phyloP scores from a whole-genome alignment of 2,113 vertebrate species.

The Epinephelus fuscoguttatus region DNA sequence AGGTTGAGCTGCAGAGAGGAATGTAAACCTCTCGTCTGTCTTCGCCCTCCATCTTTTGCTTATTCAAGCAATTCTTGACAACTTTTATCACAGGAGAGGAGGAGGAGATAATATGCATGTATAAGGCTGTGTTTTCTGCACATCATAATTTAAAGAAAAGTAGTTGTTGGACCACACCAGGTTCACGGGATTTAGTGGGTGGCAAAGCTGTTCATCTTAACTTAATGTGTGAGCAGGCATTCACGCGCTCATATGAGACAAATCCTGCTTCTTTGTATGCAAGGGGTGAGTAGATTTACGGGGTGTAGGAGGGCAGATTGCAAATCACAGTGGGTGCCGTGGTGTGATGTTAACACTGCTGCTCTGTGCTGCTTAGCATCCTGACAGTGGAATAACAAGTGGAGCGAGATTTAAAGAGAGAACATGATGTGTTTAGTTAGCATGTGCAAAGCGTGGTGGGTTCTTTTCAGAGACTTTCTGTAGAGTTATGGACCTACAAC shows the following conservation, averaged over 20 bases:
- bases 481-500: slow-evolving; percentile 26
- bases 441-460: slow-evolving; percentile 11
- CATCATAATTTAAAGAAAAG: slow-evolving; percentile 45
- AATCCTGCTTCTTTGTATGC: slow-evolving; percentile 42
- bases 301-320: slow-evolving; percentile 47
- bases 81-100: slow-evolving; percentile 48
- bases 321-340: slow-evolving; percentile 47
- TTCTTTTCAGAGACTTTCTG: slow-evolving; percentile 16
- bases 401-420: slow-evolving; percentile 56
- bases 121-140: slow-evolving; percentile 38
- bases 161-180: slow-evolving; percentile 36
- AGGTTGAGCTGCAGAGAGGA: slow-evolving; percentile 58
- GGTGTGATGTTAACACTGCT: slow-evolving; percentile 59
- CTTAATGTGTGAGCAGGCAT: slow-evolving; percentile 33
- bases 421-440: slow-evolving; percentile 36
- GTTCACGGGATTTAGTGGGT: slow-evolving; percentile 46
- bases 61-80: slow-evolving; percentile 44
- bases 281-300: slow-evolving; percentile 63
- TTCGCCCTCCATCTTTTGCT: slow-evolving; percentile 29
- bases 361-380: slow-evolving; percentile 45
- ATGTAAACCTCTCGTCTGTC: slow-evolving; percentile 58
- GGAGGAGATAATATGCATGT: slow-evolving; percentile 24
- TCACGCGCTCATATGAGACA: slow-evolving; percentile 37
- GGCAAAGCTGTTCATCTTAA: slow-evolving; percentile 47
- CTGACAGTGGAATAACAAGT: slow-evolving; percentile 67